A percentile compares a stretch with the other conserved stretches of the same genome.
phyloP scores from a whole-genome alignment of 2,888 invertebrate species.

The Fragum fragum region DNA sequence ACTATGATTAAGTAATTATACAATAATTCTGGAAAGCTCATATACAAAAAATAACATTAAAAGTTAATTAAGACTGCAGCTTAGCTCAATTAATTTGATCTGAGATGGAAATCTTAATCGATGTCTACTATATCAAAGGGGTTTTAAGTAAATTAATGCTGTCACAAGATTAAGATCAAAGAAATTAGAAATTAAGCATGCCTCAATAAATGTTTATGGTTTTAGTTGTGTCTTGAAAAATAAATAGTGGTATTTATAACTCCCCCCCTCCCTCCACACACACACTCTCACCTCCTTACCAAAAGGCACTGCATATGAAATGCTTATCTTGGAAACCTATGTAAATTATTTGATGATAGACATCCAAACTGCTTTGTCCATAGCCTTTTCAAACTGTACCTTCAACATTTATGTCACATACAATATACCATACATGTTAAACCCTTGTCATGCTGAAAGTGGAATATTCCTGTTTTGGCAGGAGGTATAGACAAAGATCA shows the following conservation, averaged over 20 bases:
- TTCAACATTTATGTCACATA: too few relatives aligned
- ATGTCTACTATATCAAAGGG: not conserved
- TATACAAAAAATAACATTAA: not conserved
- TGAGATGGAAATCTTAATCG: not conserved
- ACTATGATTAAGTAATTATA: not conserved
- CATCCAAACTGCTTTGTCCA: too few relatives aligned
- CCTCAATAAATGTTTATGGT: not conserved
- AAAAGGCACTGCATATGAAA: too few relatives aligned
- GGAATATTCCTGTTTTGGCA: too few relatives aligned
- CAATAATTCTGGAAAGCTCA: not conserved
- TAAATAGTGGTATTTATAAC: not conserved
- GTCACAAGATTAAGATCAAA: not conserved
- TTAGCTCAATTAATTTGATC: not conserved
- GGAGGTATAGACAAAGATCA: too few relatives aligned
- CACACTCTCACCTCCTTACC: too few relatives aligned
- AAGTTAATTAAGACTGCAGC: conserved; percentile 3
- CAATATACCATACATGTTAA: too few relatives aligned
- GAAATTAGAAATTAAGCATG: not conserved
- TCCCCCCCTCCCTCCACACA: too few relatives aligned
- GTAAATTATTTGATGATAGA: too few relatives aligned
- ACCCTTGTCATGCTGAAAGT: too few relatives aligned
- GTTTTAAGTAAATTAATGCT: not conserved
- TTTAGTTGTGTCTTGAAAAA: not conserved
- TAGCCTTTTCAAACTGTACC: too few relatives aligned
- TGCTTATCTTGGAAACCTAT: too few relatives aligned